Evolutionary conservation across 2,797 vertebrate species (phyloP), one percentile per base, ranked within the genome.

Genomic region (Tympanoctomys barrerae): DNA sequence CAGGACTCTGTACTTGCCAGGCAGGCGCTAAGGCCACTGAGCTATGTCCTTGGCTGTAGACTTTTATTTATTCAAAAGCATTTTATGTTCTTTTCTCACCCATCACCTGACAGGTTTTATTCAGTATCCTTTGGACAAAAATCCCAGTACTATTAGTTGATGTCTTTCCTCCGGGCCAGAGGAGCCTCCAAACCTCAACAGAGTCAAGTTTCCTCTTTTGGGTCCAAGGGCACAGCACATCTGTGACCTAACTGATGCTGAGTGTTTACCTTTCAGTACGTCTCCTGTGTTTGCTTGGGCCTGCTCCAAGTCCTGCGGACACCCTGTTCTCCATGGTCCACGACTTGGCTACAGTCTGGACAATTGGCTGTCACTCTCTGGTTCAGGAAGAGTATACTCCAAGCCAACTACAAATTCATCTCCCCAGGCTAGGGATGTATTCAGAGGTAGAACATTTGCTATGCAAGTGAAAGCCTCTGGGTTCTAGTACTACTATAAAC

Each of bases 81-180:
- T 4, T 36, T 5, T 61, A n/a, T 87, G 39, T 88, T 82, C 26
- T 93, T 90, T 95, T 46, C 31, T 94, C 12, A 91, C n/a, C 46
- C 0, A 75, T 33, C 7, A 75, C 70, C 57, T 85, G 12, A 92
- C 3, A 62, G 31, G 22, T n/a, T 31, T 94, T 87, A 62, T 71
- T 78, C 28, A 62, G 62, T 26, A 80, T 77, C 10, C 1, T 70
- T 92, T 90, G 81, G 52, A 90, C 61, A n/a, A 93, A 57, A 83
- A 85, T 83, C 18, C 19, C 4, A 42, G 7, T 78, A 52, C 10
- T 77, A 28, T 78, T 86, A n/a, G 2, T 42, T 70, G 22, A 66
- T 88, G 22, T 57, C 21, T 70, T 75, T 85, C 19, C 52, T 87
- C 28, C 33, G 28, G 79, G 36, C 78, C 66, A 85, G 83, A 90